Evolutionary conservation across 1,140 invertebrate species (phyloP).

Genomic region (Habropoda laboriosa): DNA sequence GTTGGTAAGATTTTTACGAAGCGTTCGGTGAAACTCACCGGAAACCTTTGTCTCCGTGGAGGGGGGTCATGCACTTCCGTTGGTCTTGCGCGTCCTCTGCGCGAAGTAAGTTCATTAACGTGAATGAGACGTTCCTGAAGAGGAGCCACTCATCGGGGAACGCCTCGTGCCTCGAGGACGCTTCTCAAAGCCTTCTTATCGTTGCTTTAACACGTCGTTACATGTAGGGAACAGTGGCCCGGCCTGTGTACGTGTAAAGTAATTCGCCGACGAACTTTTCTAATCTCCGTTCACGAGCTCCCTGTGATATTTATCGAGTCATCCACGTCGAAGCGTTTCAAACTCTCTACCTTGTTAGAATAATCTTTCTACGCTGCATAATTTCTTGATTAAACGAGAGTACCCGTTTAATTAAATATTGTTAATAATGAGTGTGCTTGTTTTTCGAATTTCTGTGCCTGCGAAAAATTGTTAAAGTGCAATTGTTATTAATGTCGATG

Average conservation of each 20-base stretch:
- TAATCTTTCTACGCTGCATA: too few species aligned
- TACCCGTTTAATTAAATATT: too few species aligned
- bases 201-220: conserved; percentile 67
- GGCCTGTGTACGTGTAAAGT: conserved; percentile 37
- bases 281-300: conserved; percentile 31
- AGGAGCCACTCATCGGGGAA: conserved; percentile 57
- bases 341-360: background rate
- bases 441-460: too few species aligned
- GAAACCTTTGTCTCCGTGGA: conserved; percentile 19
- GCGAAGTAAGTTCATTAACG: conserved; percentile 65
- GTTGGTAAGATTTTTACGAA: background rate
- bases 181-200: conserved; percentile 63
- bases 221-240: conserved; percentile 32
- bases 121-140: conserved; percentile 65
- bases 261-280: conserved; percentile 49
- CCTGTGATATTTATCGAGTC: conserved; percentile 11
- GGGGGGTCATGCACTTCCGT: background rate
- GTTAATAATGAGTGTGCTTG: too few species aligned
- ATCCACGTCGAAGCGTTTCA: background rate
- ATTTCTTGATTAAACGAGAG: too few species aligned
- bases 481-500: too few species aligned
- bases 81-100: background rate
- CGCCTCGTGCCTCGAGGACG: conserved; percentile 32
- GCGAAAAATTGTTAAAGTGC: too few species aligned
- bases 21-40: background rate